phyloP scores from a whole-genome alignment of 2,113 vertebrate genomes.

The Zosterops pallidus region DNA sequence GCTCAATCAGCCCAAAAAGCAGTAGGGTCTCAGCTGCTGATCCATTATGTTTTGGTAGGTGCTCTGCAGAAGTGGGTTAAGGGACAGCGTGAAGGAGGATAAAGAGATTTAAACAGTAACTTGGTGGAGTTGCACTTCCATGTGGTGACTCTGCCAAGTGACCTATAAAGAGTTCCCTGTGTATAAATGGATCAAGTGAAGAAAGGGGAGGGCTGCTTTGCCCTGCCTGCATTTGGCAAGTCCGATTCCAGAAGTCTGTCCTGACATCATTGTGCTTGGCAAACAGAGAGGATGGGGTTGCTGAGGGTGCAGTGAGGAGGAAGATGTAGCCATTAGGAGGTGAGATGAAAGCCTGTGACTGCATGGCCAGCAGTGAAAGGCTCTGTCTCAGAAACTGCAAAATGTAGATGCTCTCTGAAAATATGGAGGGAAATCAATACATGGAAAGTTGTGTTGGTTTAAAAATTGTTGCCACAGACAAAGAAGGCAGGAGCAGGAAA shows the following conservation, averaged over 20 bases:
- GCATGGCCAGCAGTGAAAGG: background rate
- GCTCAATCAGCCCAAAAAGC: rapidly evolving
- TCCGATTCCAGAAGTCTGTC: background rate
- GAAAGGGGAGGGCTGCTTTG: background rate
- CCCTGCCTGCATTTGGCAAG: background rate
- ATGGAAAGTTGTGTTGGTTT: background rate
- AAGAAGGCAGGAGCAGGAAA: background rate
- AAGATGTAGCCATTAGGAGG: background rate
- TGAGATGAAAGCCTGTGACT: background rate
- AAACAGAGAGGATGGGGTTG: background rate
- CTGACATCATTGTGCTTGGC: background rate
- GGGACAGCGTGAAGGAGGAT: background rate
- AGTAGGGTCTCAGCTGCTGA: background rate
- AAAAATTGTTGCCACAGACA: background rate
- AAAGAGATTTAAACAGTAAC: background rate
- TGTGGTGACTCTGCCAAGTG: rapidly evolving
- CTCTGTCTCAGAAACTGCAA: background rate
- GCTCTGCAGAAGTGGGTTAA: background rate
- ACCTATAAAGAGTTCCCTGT: background rate
- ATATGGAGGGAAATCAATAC: rapidly evolving
- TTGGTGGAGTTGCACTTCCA: background rate
- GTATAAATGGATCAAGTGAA: background rate
- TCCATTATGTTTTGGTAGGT: background rate
- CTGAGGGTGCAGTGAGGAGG: background rate
- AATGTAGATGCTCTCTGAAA: background rate